phyloP scores from a whole-genome alignment of 2,113 vertebrate species.

The Pluvianellus socialis region DNA sequence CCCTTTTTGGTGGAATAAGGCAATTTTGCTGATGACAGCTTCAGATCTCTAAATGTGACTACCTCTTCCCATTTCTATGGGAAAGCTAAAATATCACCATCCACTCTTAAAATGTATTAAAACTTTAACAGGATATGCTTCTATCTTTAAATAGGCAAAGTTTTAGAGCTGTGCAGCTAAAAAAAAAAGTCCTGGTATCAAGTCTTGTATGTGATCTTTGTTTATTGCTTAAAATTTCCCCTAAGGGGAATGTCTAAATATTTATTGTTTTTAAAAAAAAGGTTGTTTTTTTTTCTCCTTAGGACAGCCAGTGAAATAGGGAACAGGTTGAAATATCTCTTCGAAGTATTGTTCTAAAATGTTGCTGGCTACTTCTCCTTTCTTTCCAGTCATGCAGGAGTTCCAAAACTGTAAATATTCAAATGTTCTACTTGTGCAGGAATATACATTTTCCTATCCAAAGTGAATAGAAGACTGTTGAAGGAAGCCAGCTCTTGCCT shows the following conservation, averaged over 20 bases:
- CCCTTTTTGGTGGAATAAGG: background rate
- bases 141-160: too few species aligned
- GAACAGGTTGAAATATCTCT: background rate
- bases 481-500: slow-evolving; percentile 26
- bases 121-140: background rate
- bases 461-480: background rate
- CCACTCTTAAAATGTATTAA: background rate
- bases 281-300: background rate
- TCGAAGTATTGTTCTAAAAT: slow-evolving; percentile 21
- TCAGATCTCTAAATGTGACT: background rate
- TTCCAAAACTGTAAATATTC: slow-evolving; percentile 38
- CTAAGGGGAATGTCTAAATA: background rate
- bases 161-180: background rate
- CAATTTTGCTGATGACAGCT: background rate
- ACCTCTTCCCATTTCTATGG: background rate
- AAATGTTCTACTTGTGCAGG: background rate
- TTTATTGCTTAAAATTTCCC: background rate
- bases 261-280: background rate
- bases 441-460: background rate
- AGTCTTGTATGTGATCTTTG: background rate
- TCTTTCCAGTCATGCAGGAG: background rate
- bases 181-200: background rate
- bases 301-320: background rate
- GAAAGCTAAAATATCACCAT: background rate
- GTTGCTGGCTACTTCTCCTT: background rate